These are phyloP conservation scores for Ptilonorhynchus violaceus DNA, from an alignment of 2,113 vertebrate genomes.

Conservation along the genomic window DNA sequence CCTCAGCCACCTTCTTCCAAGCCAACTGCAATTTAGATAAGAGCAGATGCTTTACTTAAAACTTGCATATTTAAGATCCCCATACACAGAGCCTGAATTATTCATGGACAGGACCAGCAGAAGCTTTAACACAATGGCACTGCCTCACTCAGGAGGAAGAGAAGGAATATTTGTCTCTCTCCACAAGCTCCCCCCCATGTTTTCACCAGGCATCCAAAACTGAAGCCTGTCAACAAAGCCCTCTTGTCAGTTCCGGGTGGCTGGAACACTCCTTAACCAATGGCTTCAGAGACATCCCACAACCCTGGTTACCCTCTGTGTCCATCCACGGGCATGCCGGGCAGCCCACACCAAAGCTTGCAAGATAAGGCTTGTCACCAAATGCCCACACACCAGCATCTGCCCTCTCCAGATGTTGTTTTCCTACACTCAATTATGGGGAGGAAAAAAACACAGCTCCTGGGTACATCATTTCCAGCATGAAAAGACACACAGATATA, in stretches of 20 bases:
- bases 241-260: background rate
- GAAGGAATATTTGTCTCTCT: background rate
- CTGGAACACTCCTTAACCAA: background rate
- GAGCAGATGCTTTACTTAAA: background rate
- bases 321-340: rapidly evolving
- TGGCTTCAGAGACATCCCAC: background rate
- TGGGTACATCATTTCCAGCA: background rate
- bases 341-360: background rate
- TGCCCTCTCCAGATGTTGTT: background rate
- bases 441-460: background rate
- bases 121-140: background rate
- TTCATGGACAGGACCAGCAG: background rate
- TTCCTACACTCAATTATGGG: background rate
- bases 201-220: background rate
- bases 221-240: background rate
- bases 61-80: background rate
- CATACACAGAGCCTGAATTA: background rate
- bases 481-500: background rate
- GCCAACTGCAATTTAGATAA: background rate
- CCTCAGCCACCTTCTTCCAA: background rate
- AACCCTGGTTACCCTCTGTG: background rate
- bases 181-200: background rate
- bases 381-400: background rate
- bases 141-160: background rate
- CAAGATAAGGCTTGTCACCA: background rate